Base-by-base conservation (phyloP, 1,140 invertebrate genomes). In the Drosophila ogumai region DNA sequence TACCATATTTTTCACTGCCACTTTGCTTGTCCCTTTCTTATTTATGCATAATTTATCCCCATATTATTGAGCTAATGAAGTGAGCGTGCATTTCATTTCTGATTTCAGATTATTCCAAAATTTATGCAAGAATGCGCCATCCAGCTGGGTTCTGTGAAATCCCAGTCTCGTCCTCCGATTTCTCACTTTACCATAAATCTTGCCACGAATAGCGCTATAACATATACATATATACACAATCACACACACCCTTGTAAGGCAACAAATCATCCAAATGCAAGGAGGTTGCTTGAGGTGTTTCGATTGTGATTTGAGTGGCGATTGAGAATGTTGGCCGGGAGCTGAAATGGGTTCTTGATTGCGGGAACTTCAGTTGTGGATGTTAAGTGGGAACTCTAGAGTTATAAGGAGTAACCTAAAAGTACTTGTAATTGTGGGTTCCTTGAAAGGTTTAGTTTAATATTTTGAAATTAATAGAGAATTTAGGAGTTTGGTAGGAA, bases 31-130 rank as follows among this genome's bases (percentile, higher is more conserved):
- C 34, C 6, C 10, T 72, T 31, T 59, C 28, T 38, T 38, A 31
- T 58, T 65, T 54, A 12, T n/a, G 85, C 84, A 84, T 74, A 78
- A 85, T 84, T 81, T 84, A 80, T 80, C 82, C 49, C 19, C 73
- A 81, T 81, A 81, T 85, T 85, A 81, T 85, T 77, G 72, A 85
- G 78, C 85, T 88, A 90, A 88, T 88, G 81, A 88, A 88, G 85
- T 85, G 81, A 69, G 74, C 66, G 75, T 85, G 68, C 34, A 25
- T 75, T 81, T 66, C 44, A 54, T 50, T 47, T 41, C 66, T 66
- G 49, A 44, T 73, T 69, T 8, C 13, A 49, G 82, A 82, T 87
- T 82, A 82, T 81, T 12, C 19, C 58, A 57, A 88, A 87, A 90
- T 85, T 88, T 88, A 88, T 88, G 78, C 85, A 69, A 38, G 65